Base-by-base conservation (phyloP, 2,797 vertebrate genomes). In the Momotus momota region DNA sequence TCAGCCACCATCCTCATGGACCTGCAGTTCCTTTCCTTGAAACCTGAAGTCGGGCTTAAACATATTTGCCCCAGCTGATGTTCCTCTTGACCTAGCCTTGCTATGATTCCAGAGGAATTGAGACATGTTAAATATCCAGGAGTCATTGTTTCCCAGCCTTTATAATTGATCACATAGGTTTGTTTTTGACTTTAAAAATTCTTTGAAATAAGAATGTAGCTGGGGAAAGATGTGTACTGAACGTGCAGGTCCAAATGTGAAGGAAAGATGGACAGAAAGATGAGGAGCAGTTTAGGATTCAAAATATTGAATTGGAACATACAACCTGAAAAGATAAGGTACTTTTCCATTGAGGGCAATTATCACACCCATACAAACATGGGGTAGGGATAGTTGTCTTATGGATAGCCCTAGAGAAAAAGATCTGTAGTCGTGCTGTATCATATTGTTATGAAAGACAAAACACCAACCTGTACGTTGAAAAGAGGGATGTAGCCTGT, bases 81-180 rank as follows among this genome's bases (percentile, higher is more conserved):
- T 69, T 54, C 90, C 19, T 73, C 22, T 74, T 95, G 94, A 67
- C 51, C 52, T 72, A 5, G 65, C 88, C 58, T 90, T 93, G 75
- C 65, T 94, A 6, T 94, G 93, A 95, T 96, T 97, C 88, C 88
- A 86, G 96, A 95, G 90, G 82, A 94, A 93, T 3, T 86, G 65
- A 93, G 45, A 87, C n/a, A 8, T 35, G 14, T 65, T 81, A 26
- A 51, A 45, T 70, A 84, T 71, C 58, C 58, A 79, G 41, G 61
- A 86, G 70, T 38, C 67, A 61, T 6, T 77, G 69, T 8, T 52
- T 95, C 51, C 43, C 77, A 62, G 62, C 82, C 51, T 74, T 93
- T 88, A 18, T 64, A 29, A 67, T 27, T 86, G 72, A 71, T 45
- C 49, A 41, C 31, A 77, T 66, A 85, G 25, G 15, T 77, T 94